A percentile compares a stretch with the other conserved stretches of the same genome.
phyloP scores from a whole-genome alignment of 92 coral and sea anemone genomes.

The Umimayanthus kanabou region DNA sequence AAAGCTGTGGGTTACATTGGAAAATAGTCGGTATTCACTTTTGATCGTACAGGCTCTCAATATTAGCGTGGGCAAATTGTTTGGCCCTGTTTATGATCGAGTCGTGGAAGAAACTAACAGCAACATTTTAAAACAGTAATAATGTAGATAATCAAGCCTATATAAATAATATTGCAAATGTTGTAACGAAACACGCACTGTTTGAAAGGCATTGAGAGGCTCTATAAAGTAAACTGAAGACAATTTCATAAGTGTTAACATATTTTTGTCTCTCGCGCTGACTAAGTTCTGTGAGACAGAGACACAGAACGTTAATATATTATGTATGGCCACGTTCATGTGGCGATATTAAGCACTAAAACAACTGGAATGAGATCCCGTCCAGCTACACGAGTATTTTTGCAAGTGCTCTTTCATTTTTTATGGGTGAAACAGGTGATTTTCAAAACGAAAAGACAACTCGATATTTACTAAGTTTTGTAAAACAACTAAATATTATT shows the following conservation, averaged over 20 bases:
- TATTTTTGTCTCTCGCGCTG: not conserved
- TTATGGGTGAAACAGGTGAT: not conserved
- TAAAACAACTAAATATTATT: not conserved
- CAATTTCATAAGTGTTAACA: too few relatives aligned
- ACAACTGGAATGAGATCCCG: not conserved
- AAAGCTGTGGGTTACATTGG: not conserved
- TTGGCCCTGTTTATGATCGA: not conserved
- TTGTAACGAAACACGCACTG: not conserved
- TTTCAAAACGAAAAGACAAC: not conserved
- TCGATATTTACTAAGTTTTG: too few relatives aligned
- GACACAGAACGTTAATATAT: too few relatives aligned
- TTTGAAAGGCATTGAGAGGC: not conserved
- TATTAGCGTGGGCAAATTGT: not conserved
- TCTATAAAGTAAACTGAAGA: not conserved
- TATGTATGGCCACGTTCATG: not conserved
- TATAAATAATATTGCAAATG: not conserved
- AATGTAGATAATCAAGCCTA: too few relatives aligned
- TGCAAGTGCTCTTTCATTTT: not conserved
- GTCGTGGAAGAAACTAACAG: not conserved
- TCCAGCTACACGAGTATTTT: not conserved
- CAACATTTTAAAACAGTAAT: too few relatives aligned
- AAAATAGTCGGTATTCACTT: too few relatives aligned
- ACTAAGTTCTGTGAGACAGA: not conserved
- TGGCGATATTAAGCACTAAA: not conserved
- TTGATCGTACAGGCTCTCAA: not conserved